Conservation (phyloP, 2,888 invertebrate genomes). For the Arctia plantaginis region DNA sequence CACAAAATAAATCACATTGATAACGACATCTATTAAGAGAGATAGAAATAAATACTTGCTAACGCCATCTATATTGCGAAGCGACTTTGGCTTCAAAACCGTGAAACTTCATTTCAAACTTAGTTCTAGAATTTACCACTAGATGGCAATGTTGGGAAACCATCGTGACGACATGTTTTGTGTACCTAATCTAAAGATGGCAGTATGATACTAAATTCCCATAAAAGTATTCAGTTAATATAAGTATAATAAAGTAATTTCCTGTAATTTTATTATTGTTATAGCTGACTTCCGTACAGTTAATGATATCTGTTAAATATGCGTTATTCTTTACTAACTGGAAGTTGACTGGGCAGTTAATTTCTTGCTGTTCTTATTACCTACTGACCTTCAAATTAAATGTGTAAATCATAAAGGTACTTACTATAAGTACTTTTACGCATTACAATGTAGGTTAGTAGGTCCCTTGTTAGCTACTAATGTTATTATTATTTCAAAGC, state of each 20-base stretch:
- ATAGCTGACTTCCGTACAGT: not conserved
- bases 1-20: no score
- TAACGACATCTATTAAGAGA: not conserved
- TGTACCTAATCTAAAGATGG: conserved; percentile 29
- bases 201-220: conserved; percentile 9
- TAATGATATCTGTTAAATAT: not conserved
- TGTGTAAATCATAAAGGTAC: not conserved
- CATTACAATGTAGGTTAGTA: conserved; percentile 6
- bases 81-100: not conserved
- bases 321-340: not conserved
- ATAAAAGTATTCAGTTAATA: no score
- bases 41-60: no score
- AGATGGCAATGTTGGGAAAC: not conserved
- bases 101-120: conserved; percentile 2
- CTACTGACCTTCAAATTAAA: conserved; percentile 5
- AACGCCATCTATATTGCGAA: conserved; percentile 29
- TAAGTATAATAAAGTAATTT: not conserved
- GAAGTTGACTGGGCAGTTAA: not conserved
- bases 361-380: conserved; percentile 9
- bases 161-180: no score
- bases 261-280: not conserved
- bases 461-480: not conserved
- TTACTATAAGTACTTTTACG: conserved; percentile 4
- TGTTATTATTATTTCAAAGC: not conserved
- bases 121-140: not conserved